Conservation (phyloP, 2,797 vertebrate species). For the Mus minutoides region DNA sequence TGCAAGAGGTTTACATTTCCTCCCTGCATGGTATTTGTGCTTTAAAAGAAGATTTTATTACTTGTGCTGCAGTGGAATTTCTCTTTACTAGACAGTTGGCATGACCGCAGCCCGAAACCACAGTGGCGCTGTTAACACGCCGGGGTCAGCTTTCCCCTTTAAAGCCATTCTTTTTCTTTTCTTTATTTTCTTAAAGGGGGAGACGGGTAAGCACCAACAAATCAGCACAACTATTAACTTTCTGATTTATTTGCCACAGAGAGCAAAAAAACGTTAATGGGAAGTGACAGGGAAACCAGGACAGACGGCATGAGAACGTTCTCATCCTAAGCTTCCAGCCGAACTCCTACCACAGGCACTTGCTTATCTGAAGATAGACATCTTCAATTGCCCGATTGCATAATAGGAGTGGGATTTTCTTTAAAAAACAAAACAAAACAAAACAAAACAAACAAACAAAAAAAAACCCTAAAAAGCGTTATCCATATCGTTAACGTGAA, state of each 20-base stretch:
- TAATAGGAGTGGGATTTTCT: slow-evolving; percentile 68
- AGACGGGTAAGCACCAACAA: slow-evolving; percentile 63
- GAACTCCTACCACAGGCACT: not conserved
- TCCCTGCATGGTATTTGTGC: slow-evolving; percentile 63
- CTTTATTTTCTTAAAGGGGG: slow-evolving; percentile 68
- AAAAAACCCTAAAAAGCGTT: not conserved
- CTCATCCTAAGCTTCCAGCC: slow-evolving; percentile 30
- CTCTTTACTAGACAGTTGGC: slow-evolving; percentile 77
- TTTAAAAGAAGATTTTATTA: slow-evolving; percentile 79
- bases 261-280: slow-evolving; percentile 58
- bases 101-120: slow-evolving; percentile 67
- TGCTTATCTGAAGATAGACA: slow-evolving; percentile 68
- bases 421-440: not conserved
- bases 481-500: slow-evolving; percentile 46
- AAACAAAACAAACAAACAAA: too few species aligned
- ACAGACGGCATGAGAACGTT: slow-evolving; percentile 62
- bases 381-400: slow-evolving; percentile 72
- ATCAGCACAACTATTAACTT: slow-evolving; percentile 80
- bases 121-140: slow-evolving; percentile 69
- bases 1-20: slow-evolving; percentile 65
- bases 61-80: slow-evolving; percentile 45
- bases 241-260: slow-evolving; percentile 76
- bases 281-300: slow-evolving; percentile 62
- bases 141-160: slow-evolving; percentile 75
- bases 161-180: slow-evolving; percentile 74